Conservation (phyloP, 2,888 invertebrate species). For the Anthophora plumipes region DNA sequence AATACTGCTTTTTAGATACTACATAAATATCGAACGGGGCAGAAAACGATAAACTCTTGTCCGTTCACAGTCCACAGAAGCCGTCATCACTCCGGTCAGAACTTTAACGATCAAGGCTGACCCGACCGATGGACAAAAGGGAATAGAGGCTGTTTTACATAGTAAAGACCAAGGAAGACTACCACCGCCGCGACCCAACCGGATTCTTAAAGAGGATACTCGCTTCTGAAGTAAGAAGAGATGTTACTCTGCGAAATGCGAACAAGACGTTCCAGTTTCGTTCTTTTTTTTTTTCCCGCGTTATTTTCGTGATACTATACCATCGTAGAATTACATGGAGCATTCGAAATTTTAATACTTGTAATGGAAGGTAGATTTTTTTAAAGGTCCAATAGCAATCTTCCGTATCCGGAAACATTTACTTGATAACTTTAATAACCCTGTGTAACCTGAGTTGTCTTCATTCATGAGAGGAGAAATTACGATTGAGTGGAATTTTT, state of each 20-base stretch:
- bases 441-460: no score
- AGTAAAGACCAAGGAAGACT: slow-evolving; percentile 70
- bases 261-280: slow-evolving; percentile 13
- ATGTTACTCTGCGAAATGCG: not conserved
- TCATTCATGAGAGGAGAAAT: no score
- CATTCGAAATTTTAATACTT: not conserved
- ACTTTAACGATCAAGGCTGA: slow-evolving; percentile 65
- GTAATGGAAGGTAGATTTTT: not conserved
- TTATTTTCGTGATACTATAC: not conserved
- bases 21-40: slow-evolving; percentile 75
- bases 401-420: not conserved
- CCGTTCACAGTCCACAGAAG: slow-evolving; percentile 25
- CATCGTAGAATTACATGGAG: not conserved
- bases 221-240: slow-evolving; percentile 21
- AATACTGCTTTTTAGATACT: slow-evolving; percentile 61
- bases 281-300: not conserved
- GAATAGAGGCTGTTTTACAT: slow-evolving; percentile 76
- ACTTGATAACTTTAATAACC: not conserved
- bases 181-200: slow-evolving; percentile 33
- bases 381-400: not conserved
- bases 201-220: slow-evolving; percentile 67
- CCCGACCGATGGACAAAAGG: slow-evolving; percentile 71
- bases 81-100: slow-evolving; percentile 60
- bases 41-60: slow-evolving; percentile 63
- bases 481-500: no score